Conservation (phyloP, 2,888 invertebrate genomes). For the Eupithecia tripunctaria region DNA sequence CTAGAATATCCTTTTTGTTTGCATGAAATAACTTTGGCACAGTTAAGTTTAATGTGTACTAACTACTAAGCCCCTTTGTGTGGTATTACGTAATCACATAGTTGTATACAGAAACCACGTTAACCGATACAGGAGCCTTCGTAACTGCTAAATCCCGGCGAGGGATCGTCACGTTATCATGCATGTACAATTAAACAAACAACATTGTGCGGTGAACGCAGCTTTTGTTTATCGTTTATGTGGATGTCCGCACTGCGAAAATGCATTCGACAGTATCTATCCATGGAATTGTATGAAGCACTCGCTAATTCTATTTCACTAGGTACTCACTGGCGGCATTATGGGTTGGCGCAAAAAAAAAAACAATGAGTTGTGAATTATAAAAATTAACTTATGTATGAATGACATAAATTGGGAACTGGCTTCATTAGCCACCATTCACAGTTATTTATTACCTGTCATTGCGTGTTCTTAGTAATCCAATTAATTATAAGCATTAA, state of each 20-base stretch:
- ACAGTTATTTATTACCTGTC: background rate
- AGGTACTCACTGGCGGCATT: background rate
- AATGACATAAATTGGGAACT: background rate
- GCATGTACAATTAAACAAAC: conserved; percentile 79
- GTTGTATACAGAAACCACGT: conserved; percentile 27
- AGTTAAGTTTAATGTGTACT: conserved; percentile 13
- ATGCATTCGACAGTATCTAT: background rate
- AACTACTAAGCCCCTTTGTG: conserved; percentile 16
- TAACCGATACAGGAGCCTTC: conserved; percentile 58
- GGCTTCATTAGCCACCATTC: background rate
- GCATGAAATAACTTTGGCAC: conserved; percentile 7
- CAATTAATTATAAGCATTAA: too few relatives aligned
- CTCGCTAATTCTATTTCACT: background rate
- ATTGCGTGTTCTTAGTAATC: too few relatives aligned
- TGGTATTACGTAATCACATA: conserved; percentile 22
- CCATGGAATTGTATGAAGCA: background rate
- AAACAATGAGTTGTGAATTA: background rate
- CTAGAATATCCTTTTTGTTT: conserved; percentile 12
- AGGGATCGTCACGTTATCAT: conserved; percentile 73
- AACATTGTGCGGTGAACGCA: conserved; percentile 71
- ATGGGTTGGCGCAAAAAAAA: background rate
- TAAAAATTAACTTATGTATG: background rate
- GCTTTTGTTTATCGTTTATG: conserved; percentile 79
- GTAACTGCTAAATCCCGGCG: conserved; percentile 57
- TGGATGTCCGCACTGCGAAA: conserved; percentile 56